Conservation (phyloP, 2,888 invertebrate species). For the Melanchra persicariae region DNA sequence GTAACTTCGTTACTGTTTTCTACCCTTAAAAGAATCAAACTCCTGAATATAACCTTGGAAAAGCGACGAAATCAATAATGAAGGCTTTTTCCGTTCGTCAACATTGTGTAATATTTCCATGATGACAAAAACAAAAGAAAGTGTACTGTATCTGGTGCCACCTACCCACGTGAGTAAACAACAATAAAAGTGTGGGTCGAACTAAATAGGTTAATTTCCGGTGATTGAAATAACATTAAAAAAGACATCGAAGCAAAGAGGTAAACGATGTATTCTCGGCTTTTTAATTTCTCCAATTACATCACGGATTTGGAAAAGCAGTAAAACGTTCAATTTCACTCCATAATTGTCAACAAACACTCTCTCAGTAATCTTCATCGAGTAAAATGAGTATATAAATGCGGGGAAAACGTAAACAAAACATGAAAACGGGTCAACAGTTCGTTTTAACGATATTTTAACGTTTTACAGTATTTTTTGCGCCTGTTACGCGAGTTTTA, state of each 20-base stretch:
- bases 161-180: conserved; percentile 37
- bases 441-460: conserved; percentile 78
- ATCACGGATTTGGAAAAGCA: conserved; percentile 20
- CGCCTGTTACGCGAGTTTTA: conserved; percentile 74
- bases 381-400: conserved; percentile 62
- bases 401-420: conserved; percentile 72
- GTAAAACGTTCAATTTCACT: conserved; percentile 17
- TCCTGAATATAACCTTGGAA: no score
- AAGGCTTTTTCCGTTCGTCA: conserved; percentile 20
- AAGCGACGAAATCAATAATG: not conserved
- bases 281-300: conserved; percentile 33
- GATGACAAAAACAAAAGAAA: conserved; percentile 37
- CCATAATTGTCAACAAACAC: conserved; percentile 14
- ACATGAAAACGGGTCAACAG: conserved; percentile 74
- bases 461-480: conserved; percentile 71
- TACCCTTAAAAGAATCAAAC: no score
- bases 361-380: conserved; percentile 36
- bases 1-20: no score
- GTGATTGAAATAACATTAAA: conserved; percentile 26
- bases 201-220: conserved; percentile 49
- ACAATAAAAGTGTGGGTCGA: conserved; percentile 41
- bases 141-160: conserved; percentile 18
- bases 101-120: conserved; percentile 11
- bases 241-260: conserved; percentile 6
- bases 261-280: conserved; percentile 21